phyloP scores from a whole-genome alignment of 2,888 invertebrate species.

The Apodemia hepburni region DNA sequence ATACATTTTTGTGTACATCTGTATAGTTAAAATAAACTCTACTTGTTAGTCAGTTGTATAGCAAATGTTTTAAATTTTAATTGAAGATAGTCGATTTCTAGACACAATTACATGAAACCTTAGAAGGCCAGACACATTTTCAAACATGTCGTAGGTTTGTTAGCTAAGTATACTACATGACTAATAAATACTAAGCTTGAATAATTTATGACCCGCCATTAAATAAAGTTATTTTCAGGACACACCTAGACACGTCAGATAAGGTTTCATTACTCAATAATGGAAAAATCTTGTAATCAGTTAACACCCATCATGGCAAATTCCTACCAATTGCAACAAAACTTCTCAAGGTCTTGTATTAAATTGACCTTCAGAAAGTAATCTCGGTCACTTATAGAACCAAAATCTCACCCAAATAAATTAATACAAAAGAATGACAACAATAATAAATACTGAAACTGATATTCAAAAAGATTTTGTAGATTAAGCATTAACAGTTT shows the following conservation, averaged over 20 bases:
- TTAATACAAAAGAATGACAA: conserved; percentile 22
- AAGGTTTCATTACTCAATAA: neutral
- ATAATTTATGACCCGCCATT: conserved; percentile 13
- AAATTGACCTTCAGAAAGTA: conserved; percentile 63
- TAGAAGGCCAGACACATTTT: neutral
- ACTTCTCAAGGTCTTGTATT: conserved; percentile 40
- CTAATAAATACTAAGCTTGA: conserved; percentile 4
- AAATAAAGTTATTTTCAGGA: neutral
- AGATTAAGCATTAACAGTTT: conserved; percentile 7
- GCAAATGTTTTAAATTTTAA: no score
- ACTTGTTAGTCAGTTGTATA: no score
- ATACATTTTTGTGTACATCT: no score
- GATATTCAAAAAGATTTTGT: neutral
- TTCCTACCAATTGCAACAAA: conserved; percentile 38
- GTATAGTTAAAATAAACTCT: no score
- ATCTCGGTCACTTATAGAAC: conserved; percentile 42
- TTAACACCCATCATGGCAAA: conserved; percentile 41
- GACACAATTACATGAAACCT: neutral
- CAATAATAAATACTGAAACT: neutral
- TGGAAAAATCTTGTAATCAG: conserved; percentile 15
- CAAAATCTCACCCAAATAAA: neutral
- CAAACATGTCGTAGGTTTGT: neutral
- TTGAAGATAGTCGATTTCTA: no score
- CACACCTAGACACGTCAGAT: neutral
- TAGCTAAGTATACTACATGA: neutral